Evolutionary conservation across 2,797 vertebrate species (phyloP), one percentile per base, ranked within the genome.

Genomic region (Merluccius polli): DNA sequence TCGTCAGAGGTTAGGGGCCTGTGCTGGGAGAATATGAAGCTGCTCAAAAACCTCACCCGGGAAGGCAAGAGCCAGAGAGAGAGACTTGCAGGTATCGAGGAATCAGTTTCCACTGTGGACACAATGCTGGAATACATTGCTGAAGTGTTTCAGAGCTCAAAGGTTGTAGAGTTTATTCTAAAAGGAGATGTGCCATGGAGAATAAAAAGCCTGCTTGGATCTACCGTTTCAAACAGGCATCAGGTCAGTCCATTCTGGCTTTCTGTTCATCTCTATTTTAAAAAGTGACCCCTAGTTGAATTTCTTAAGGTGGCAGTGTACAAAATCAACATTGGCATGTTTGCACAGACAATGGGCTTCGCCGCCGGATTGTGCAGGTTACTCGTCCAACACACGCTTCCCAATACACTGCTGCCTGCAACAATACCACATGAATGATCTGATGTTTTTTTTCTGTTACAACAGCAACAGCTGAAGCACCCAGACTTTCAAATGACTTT

Each of bases 91-190:
- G 91, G 93, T 70, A 92, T 96, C 71, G 93, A 94, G 83, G 92
- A 83, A 82, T 92, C 92, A 74, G 87, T 96, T 48, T 90, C 91
- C 63, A 89, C 93, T 0, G 76, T 94, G 84, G 94, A 95, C 87
- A 94, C 93, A 84, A 92, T 94, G 35, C 79, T 95, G 35, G 89
- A 89, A 0, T 91, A 93, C 80, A 86, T 96, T 79, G 93, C 91
- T 33, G 87, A 95, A 31, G 84, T 91, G n/a, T 90, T 96, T 82
- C 94, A 89, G 88, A 94, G 94, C 87, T 96, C 94, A 0, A 93
- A 94, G 86, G 90, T 95, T 81, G 90, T 94, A 86, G 95, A 96
- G 82, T 95, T 95, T 79, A 91, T 95, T 84, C 82, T 93, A 48
- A 95, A 88, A 82, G 94, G 94, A 35, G 75, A 84, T 30, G 90